Percentiles rank a stretch among this genome's conserved stretches.
Conservation (phyloP, 2,113 vertebrate species). For the Poecile atricapillus region DNA sequence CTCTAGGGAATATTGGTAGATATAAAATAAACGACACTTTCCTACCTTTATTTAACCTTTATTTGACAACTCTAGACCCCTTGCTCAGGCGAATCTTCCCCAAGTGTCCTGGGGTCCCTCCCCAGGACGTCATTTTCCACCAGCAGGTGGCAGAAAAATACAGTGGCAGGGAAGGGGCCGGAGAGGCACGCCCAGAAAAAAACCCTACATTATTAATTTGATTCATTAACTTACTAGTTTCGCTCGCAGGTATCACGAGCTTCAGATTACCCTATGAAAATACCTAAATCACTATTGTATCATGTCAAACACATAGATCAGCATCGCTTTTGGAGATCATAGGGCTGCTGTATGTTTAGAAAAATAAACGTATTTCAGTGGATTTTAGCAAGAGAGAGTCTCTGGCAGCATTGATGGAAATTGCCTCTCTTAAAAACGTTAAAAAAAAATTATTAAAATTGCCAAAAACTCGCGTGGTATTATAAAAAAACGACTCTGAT, state of each 20-base stretch:
- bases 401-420: not conserved
- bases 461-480: fast-evolving
- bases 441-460: not conserved
- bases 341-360: not conserved
- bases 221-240: not conserved
- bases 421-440: not conserved
- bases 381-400: not conserved
- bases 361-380: not conserved
- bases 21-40: fast-evolving
- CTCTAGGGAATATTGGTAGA: not conserved
- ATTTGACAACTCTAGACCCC: not conserved
- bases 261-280: not conserved
- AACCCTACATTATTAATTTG: fast-evolving
- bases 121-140: not conserved
- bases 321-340: not conserved
- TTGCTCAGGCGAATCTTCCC: not conserved
- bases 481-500: not conserved
- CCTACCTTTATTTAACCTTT: not conserved
- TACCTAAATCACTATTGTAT: not conserved
- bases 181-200: not conserved
- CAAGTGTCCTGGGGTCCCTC: not conserved
- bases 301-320: not conserved
- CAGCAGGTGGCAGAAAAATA: constrained; percentile 28
- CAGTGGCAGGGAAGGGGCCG: fast-evolving
- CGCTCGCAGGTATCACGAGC: not conserved